Percentiles rank a stretch among this genome's conserved stretches.
Evolutionary conservation across 2,797 vertebrate species (phyloP).

Genomic region (Rallus crepitans): DNA sequence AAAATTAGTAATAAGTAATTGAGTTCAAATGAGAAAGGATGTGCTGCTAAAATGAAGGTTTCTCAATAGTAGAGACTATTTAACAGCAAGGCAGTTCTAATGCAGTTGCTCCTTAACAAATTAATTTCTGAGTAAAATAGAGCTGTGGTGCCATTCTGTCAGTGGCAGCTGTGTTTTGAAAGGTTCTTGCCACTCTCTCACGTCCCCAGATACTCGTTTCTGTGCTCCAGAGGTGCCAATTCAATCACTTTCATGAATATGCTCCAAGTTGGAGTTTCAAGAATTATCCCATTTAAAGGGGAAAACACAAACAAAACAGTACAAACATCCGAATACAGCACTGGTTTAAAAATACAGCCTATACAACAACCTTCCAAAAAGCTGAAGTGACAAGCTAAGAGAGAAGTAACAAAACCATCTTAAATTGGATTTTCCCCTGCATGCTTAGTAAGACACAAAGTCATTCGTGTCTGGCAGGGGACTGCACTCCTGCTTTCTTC

Average conservation of each 20-base stretch:
- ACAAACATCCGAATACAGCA: background rate
- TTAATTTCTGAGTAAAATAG: background rate
- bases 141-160: background rate
- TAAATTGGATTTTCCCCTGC: background rate
- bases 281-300: background rate
- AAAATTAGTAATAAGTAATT: background rate
- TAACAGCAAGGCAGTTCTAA: background rate
- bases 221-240: background rate
- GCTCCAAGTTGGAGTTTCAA: background rate
- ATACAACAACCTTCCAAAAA: background rate
- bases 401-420: background rate
- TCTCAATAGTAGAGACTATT: background rate
- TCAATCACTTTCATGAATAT: background rate
- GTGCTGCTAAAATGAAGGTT: background rate
- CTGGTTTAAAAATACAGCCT: background rate
- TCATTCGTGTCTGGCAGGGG: background rate
- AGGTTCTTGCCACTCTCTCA: background rate
- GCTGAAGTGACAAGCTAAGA: background rate
- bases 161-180: slow-evolving; percentile 23
- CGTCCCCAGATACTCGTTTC: background rate
- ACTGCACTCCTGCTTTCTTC: background rate
- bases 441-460: background rate
- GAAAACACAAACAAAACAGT: background rate
- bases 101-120: background rate
- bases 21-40: background rate